Percentiles rank a stretch among this genome's conserved stretches.
phyloP scores from a whole-genome alignment of 2,113 vertebrate species.

The Regulus satrapa region DNA sequence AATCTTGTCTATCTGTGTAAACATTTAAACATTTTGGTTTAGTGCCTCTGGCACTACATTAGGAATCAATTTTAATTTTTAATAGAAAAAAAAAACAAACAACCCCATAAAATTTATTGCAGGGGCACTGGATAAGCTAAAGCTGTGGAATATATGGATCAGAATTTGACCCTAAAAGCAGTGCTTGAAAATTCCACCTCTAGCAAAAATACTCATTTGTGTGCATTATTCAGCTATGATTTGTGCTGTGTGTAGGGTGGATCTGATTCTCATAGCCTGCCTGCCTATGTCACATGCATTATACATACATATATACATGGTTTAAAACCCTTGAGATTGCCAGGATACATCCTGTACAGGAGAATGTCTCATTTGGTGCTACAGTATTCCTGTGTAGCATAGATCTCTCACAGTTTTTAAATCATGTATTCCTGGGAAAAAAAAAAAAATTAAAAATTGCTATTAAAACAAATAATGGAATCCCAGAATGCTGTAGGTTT shows the following conservation, averaged over 20 bases:
- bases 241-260: neutral
- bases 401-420: neutral
- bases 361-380: neutral
- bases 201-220: neutral
- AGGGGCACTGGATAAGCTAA: neutral
- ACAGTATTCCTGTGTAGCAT: neutral
- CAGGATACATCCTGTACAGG: neutral
- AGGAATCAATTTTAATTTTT: neutral
- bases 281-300: neutral
- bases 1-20: neutral
- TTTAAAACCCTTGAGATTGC: neutral
- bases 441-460: too few species aligned
- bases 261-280: neutral
- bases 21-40: neutral
- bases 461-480: neutral
- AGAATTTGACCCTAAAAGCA: neutral
- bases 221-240: neutral
- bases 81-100: neutral
- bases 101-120: neutral
- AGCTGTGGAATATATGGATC: neutral
- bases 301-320: neutral
- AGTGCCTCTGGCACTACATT: neutral
- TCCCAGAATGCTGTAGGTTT: neutral
- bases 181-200: neutral
- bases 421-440: neutral